phyloP scores from a whole-genome alignment of 2,888 invertebrate species.

The Ryuthela nishihirai region DNA sequence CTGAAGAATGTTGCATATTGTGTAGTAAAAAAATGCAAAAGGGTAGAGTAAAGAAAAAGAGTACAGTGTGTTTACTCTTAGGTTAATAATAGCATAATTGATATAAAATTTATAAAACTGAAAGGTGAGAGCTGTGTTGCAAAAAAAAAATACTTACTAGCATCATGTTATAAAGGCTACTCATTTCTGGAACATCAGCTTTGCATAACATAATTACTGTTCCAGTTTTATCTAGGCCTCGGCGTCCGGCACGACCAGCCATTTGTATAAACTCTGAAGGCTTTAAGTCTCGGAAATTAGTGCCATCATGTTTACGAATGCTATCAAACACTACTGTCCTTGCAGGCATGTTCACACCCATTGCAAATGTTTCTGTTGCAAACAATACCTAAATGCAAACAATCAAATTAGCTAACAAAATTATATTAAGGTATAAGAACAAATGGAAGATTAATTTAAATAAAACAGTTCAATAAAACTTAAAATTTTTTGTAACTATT shows the following conservation, averaged over 20 bases:
- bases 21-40: too few relatives aligned
- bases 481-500: too few relatives aligned
- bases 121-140: too few relatives aligned
- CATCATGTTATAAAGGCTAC: constrained; percentile 79
- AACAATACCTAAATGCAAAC: constrained; percentile 74
- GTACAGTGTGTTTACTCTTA: too few relatives aligned
- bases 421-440: too few relatives aligned
- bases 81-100: too few relatives aligned
- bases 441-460: too few relatives aligned
- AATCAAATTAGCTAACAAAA: constrained; percentile 5
- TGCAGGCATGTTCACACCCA: constrained; percentile 99
- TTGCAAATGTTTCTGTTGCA: constrained; percentile 99
- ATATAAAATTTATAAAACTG: too few relatives aligned
- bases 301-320: constrained; percentile 85
- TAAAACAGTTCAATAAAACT: too few relatives aligned
- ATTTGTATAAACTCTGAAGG: constrained; percentile 98
- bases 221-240: constrained; percentile 89
- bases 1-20: too few relatives aligned
- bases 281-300: constrained; percentile 66
- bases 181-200: constrained; percentile 65
- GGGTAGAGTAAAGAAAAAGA: too few relatives aligned
- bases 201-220: constrained; percentile 92
- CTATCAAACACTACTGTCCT: constrained; percentile 95
- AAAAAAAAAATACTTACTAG: constrained; percentile 55
- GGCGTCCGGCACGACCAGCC: constrained; percentile 94